A percentile compares a stretch with the other conserved stretches of the same genome.
phyloP scores from a whole-genome alignment of 2,888 invertebrate genomes.

The Mycalesis mineus region DNA sequence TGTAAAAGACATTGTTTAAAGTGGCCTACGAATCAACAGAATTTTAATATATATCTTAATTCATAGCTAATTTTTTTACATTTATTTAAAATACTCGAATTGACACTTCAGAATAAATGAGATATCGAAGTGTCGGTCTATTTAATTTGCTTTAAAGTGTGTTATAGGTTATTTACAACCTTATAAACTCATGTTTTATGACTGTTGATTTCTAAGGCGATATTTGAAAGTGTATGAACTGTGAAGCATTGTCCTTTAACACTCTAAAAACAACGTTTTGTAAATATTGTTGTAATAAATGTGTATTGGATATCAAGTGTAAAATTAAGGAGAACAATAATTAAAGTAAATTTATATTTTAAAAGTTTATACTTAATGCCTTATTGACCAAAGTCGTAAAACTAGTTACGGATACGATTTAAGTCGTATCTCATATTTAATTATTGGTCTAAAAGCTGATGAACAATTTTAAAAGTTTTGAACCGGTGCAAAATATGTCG shows the following conservation, averaged over 20 bases:
- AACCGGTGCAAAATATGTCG: background rate
- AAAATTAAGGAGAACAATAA: slow-evolving; percentile 76
- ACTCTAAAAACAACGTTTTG: slow-evolving; percentile 36
- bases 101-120: too few species aligned
- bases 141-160: too few species aligned
- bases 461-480: background rate
- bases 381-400: slow-evolving; percentile 79
- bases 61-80: too few species aligned
- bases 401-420: slow-evolving; percentile 72
- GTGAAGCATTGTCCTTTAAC: background rate
- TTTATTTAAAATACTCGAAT: too few species aligned
- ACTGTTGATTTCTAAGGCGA: too few species aligned
- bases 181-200: too few species aligned
- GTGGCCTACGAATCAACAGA: too few species aligned
- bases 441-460: slow-evolving; percentile 27
- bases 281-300: slow-evolving; percentile 68
- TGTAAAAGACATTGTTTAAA: background rate
- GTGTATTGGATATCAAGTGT: slow-evolving; percentile 65
- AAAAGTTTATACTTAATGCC: slow-evolving; percentile 68
- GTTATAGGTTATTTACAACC: too few species aligned
- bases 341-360: slow-evolving; percentile 72
- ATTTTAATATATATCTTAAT: too few species aligned
- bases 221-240: too few species aligned
- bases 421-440: slow-evolving; percentile 60
- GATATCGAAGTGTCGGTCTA: too few species aligned